Percentiles rank a stretch among this genome's conserved stretches.
Evolutionary conservation across 1,140 invertebrate genomes (phyloP).

Genomic region (Mactra quadrangularis): DNA sequence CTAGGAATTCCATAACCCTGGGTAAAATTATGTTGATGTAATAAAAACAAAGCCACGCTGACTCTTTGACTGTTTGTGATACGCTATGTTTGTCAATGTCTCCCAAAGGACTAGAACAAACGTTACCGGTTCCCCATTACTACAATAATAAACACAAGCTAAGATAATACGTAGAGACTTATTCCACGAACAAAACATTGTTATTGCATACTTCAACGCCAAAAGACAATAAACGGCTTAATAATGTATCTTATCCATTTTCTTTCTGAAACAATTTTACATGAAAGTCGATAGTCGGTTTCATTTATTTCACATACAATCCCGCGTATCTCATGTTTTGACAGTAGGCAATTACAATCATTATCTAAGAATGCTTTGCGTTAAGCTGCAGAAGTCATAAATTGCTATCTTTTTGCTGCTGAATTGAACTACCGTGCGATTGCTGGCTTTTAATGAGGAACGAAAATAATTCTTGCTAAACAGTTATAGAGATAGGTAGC

Average conservation of each 20-base stretch:
- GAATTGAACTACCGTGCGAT: background rate
- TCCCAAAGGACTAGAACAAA: no score
- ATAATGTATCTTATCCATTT: constrained; percentile 8
- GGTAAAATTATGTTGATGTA: no score
- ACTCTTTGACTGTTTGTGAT: no score
- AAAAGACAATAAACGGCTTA: background rate
- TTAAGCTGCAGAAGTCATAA: background rate
- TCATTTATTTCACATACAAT: constrained; percentile 30
- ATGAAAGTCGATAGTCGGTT: constrained; percentile 19
- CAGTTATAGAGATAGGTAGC: no score
- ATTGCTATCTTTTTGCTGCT: constrained; percentile 8
- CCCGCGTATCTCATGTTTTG: constrained; percentile 28
- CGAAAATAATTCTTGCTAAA: constrained; percentile 8
- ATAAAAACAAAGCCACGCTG: no score
- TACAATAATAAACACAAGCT: no score
- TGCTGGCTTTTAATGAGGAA: background rate
- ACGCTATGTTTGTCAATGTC: no score
- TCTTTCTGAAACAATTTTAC: background rate
- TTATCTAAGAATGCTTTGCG: background rate
- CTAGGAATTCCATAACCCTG: no score
- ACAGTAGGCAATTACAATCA: constrained; percentile 40
- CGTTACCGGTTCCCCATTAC: no score
- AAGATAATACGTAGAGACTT: no score
- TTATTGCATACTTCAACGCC: constrained; percentile 1
- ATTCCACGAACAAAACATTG: background rate